Evolutionary conservation across 2,113 vertebrate species (phyloP), one percentile per base, ranked within the genome.

Genomic region (Aphyosemion australe): DNA sequence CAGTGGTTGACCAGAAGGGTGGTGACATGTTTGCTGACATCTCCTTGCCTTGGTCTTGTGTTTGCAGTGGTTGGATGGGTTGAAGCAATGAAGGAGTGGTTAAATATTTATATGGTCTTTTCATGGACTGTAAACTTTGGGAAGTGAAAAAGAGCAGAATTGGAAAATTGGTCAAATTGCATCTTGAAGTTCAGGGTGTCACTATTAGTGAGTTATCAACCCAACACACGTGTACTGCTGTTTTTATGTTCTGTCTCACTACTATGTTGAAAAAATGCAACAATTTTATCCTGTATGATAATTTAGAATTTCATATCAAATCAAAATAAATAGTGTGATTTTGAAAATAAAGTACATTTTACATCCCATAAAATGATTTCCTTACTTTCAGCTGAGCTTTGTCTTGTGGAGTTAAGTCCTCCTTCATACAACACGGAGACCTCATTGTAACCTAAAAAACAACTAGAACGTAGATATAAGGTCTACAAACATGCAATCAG

Each of bases 1-100:
- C 41, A 70, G 39, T 76, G 46, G n/a, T 4, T 63, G 42, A 72
- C 12, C 12, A 14, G 9, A 21, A 18, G 46, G 66, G 46, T 61
- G 76, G 34, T 73, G 71, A 82, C 61, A 55, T 26, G 45, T n/a
- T 56, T 52, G 50, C 54, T 34, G 39, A 74, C 58, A 39, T 37
- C 2, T 18, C 39, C 11, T 8, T 37, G 31, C 61, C n/a, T 51
- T 49, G n/a, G 51, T 65, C 20, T 48, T 2, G 16, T 43, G 56
- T 70, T 42, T 42, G 46, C 61, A 49, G 55, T 6, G 12, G 50
- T 48, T 66, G 5, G 2, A 19, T 37, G 41, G 50, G 26, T 43
- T n/a, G 51, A 32, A 18, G 64, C 50, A 57, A 46, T 46, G 69
- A 65, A 63, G 16, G 50, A 13, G 10, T 58, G 12, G 21, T n/a